Base-by-base conservation (phyloP, 2,797 vertebrate genomes). In the Huso huso region DNA sequence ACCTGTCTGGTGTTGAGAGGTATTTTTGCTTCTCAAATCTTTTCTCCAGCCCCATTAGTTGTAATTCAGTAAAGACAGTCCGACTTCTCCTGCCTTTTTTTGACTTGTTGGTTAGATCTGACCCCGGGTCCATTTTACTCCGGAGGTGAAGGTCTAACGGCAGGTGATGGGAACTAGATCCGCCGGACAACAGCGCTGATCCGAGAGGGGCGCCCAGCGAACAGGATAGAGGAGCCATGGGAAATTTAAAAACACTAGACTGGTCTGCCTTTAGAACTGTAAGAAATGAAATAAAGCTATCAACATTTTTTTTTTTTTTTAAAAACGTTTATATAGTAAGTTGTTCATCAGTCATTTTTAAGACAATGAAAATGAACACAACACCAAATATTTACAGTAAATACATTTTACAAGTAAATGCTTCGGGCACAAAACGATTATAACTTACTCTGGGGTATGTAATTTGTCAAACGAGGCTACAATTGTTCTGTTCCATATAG, bases 21-120 rank as follows among this genome's bases (percentile, higher is more conserved):
- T 99, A 99, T 79, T 99, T 99, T 83, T 99, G 96, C 83, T 99
- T 98, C 86, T 99, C 96, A 75, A 99, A 99, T 80, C 95, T 90
- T 51, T 99, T 99, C 88, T 99, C 96, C 79, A 99, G 83, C 23
- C 96, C 96, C 96, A 99, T 97, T 8, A 99, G 87, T 83, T 99
- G 96, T 73, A 99, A 89, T 78, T 99, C 96, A 1, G 96, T 99
- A 82, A 99, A 99, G 62, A 99, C 96, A 0, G 96, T 99, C 70
- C 96, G 91, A 81, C 96, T 99, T 51, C 96, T 84, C 18, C 96
- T 88, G 18, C 96, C 96, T 69, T 99, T 99, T 86, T 98, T 99
- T 68, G 87, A 90, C 63, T 96, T 98, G 59, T 84, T 69, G 48
- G 88, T 84, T 0, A 83, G 84, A 67, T 96, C 95, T 0, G 67